A percentile compares a stretch with the other conserved stretches of the same genome.
These are phyloP conservation scores for Habrosyne pyritoides DNA, from an alignment of 2,888 invertebrate genomes.

Conservation along the genomic window DNA sequence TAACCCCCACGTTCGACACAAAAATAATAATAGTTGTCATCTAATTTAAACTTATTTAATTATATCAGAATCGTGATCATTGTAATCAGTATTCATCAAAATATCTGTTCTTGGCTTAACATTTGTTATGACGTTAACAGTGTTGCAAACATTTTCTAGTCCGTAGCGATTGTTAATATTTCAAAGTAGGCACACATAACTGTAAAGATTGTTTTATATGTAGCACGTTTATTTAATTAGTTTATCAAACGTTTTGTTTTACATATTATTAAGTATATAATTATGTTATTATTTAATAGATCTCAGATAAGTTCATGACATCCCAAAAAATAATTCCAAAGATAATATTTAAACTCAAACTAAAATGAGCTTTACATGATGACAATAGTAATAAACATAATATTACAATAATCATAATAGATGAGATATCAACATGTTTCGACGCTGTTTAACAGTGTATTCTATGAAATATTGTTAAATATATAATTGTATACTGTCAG, in stretches of 20 bases:
- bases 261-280: conserved; percentile 7
- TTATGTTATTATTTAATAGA: conserved; percentile 42
- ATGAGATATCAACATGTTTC: conserved; percentile 42
- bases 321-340: conserved; percentile 69
- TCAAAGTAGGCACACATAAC: background rate
- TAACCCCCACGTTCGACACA: conserved; percentile 76
- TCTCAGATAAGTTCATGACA: conserved; percentile 54
- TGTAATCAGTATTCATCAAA: conserved; percentile 7
- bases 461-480: conserved; percentile 22
- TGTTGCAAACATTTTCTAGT: conserved; percentile 30
- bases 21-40: conserved; percentile 70
- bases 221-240: conserved; percentile 5
- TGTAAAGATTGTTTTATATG: conserved; percentile 14
- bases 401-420: conserved; percentile 21
- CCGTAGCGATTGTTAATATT: conserved; percentile 16
- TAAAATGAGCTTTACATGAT: conserved; percentile 65
- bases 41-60: conserved; percentile 53
- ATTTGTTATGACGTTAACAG: conserved; percentile 9
- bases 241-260: background rate
- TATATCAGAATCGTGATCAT: background rate
- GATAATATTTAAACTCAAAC: conserved; percentile 38
- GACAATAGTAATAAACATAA: conserved; percentile 65
- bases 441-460: conserved; percentile 54
- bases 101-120: conserved; percentile 6
- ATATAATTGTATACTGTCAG: conserved; percentile 1